phyloP scores from a whole-genome alignment of 2,797 vertebrate species.

The Apogon talboti region DNA sequence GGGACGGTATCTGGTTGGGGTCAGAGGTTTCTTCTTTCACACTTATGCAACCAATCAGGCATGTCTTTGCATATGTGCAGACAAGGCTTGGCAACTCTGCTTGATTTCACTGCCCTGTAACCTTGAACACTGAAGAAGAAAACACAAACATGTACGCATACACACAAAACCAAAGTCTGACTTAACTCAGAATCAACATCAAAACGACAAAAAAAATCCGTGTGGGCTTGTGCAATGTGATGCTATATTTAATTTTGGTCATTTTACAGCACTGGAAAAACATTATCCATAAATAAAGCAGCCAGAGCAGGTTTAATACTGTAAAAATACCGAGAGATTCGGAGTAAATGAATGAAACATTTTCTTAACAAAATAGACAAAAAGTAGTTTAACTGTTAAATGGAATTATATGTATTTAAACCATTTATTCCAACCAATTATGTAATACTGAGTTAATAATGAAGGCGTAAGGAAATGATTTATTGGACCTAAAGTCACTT shows the following conservation, averaged over 20 bases:
- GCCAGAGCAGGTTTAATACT: background rate
- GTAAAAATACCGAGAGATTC: no score
- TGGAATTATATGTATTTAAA: no score
- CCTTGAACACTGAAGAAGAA: slow-evolving; percentile 53
- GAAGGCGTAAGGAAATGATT: no score
- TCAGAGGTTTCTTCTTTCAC: slow-evolving; percentile 73
- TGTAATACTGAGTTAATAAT: no score
- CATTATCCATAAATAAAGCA: background rate
- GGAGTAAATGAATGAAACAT: no score
- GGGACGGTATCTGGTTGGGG: slow-evolving; percentile 52
- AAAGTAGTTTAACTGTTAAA: no score
- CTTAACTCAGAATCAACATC: background rate
- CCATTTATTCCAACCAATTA: no score
- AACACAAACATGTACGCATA: slow-evolving; percentile 12
- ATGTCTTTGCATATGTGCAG: slow-evolving; percentile 56
- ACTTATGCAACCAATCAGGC: slow-evolving; percentile 64
- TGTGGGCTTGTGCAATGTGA: background rate
- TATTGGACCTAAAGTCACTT: no score
- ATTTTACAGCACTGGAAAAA: slow-evolving; percentile 1
- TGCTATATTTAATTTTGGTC: background rate
- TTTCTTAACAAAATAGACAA: no score
- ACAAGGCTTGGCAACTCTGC: slow-evolving; percentile 58
- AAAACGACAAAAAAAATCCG: background rate
- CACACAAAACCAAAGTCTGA: background rate
- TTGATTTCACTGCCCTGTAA: slow-evolving; percentile 55